A percentile compares a stretch with the other conserved stretches of the same genome.
phyloP scores from a whole-genome alignment of 2,888 invertebrate genomes.

The Leuctra nigra region DNA sequence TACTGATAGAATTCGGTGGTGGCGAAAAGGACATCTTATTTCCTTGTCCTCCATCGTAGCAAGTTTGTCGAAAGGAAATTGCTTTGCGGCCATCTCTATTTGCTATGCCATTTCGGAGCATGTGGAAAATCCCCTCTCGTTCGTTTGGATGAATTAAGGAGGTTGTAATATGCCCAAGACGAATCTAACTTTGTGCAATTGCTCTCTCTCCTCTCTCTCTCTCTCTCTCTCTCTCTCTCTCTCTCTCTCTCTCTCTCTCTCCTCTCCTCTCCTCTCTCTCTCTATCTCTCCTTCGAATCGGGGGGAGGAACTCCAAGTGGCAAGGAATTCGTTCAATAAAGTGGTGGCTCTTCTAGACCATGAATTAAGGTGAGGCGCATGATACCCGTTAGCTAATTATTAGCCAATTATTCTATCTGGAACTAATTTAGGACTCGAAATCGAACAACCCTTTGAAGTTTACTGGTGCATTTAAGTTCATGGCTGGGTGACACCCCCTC shows the following conservation, averaged over 20 bases:
- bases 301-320: too few species aligned
- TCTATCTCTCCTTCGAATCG: too few species aligned
- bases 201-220: too few species aligned
- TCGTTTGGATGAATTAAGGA: neutral
- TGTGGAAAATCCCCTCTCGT: neutral
- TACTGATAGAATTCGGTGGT: constrained; percentile 4
- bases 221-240: too few species aligned
- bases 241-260: too few species aligned
- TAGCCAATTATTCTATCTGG: constrained; percentile 26
- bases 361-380: constrained; percentile 12
- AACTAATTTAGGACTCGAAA: constrained; percentile 26
- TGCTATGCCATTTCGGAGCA: neutral
- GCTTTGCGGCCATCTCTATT: neutral
- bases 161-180: too few species aligned
- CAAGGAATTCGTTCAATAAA: too few species aligned
- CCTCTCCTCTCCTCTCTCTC: too few species aligned
- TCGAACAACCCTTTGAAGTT: constrained; percentile 23
- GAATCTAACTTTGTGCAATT: too few species aligned
- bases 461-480: constrained; percentile 17
- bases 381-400: constrained; percentile 25
- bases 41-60: neutral
- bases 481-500: constrained; percentile 19
- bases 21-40: neutral
- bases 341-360: too few species aligned
- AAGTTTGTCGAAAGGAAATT: constrained; percentile 1